Evolutionary conservation across 2,797 vertebrate species (phyloP).

Genomic region (Anas bernieri): DNA sequence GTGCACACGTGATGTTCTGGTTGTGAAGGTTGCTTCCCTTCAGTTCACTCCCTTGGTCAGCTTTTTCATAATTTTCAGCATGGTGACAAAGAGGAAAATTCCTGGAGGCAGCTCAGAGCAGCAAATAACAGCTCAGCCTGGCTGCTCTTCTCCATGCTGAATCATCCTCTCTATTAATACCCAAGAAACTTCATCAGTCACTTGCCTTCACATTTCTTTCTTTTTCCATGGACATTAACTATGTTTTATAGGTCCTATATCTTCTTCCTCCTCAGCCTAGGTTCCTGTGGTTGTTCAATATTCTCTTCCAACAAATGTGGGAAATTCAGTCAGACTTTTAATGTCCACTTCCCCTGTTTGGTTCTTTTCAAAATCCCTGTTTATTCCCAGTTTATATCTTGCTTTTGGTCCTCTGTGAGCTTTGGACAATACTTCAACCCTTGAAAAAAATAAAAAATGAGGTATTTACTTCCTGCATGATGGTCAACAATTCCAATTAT

Average conservation of each 20-base stretch:
- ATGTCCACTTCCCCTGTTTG: neutral
- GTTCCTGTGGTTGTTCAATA: neutral
- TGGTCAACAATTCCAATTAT: neutral
- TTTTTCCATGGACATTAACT: neutral
- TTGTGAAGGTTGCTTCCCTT: neutral
- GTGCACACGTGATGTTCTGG: accelerated
- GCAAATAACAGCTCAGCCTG: neutral
- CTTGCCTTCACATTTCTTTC: neutral
- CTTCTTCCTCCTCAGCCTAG: neutral
- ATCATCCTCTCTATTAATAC: neutral
- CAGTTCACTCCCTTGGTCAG: neutral
- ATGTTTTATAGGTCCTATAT: neutral
- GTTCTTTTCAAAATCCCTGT: neutral
- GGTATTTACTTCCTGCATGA: neutral
- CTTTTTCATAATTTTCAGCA: neutral
- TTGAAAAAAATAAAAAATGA: neutral
- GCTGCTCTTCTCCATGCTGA: neutral
- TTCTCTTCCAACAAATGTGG: neutral
- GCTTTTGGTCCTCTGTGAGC: neutral
- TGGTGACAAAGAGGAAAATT: neutral
- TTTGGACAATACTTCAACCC: neutral
- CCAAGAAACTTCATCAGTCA: neutral
- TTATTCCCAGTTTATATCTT: neutral
- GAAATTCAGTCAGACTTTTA: neutral
- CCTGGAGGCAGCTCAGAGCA: neutral